Conservation (phyloP, 2,797 vertebrate genomes). For the Microhierax caerulescens region DNA sequence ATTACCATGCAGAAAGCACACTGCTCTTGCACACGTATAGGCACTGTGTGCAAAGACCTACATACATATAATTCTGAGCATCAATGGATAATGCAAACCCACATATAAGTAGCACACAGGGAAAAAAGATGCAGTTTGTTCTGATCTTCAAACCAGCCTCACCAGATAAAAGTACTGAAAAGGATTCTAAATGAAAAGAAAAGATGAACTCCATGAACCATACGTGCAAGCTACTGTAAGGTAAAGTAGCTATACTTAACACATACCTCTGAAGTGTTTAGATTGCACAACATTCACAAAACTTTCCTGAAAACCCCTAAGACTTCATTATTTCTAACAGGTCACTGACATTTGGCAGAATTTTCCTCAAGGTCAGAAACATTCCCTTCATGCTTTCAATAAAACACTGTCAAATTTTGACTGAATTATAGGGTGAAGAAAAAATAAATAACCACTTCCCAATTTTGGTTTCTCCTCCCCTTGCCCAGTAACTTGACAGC, state of each 20-base stretch:
- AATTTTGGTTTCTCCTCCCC: not conserved
- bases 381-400: not conserved
- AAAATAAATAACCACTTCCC: conserved; percentile 13
- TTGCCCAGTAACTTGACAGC: not conserved
- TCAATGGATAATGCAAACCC: not conserved
- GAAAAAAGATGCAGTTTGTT: not conserved
- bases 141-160: not conserved
- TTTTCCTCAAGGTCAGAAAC: conserved; percentile 6
- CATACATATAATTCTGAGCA: not conserved
- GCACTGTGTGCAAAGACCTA: not conserved
- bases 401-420: not conserved
- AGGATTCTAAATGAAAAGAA: not conserved
- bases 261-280: not conserved
- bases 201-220: not conserved
- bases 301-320: not conserved
- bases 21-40: not conserved
- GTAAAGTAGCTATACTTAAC: not conserved
- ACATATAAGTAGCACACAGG: not conserved
- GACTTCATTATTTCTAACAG: not conserved
- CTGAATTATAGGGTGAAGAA: not conserved
- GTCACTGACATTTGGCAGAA: not conserved
- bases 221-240: not conserved
- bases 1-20: not conserved
- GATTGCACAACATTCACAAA: not conserved
- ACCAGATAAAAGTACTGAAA: not conserved